Conservation (phyloP, 2,888 invertebrate genomes). For the Hyposoter didymator region DNA sequence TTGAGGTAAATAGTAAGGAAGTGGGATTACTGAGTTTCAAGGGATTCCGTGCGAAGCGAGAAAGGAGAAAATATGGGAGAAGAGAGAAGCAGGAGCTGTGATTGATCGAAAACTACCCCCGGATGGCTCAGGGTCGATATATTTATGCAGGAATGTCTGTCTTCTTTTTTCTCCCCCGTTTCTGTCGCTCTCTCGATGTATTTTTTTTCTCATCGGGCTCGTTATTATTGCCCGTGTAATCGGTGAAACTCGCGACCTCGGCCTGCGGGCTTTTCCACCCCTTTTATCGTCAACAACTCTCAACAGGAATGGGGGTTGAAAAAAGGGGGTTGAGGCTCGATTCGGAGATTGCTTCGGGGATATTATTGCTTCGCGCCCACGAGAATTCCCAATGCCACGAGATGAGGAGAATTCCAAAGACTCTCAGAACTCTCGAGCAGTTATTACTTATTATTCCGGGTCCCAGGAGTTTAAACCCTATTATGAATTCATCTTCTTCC, state of each 20-base stretch:
- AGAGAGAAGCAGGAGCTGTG: not conserved
- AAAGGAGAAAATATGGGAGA: not conserved
- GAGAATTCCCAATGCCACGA: slow-evolving; percentile 48
- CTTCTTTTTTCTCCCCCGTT: not conserved
- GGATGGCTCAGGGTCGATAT: slow-evolving; percentile 25
- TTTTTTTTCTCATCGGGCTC: slow-evolving; percentile 22
- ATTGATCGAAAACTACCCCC: slow-evolving; percentile 29
- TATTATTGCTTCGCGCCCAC: slow-evolving; percentile 56
- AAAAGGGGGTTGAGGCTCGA: slow-evolving; percentile 13
- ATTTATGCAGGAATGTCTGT: slow-evolving; percentile 18
- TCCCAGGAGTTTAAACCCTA: not conserved
- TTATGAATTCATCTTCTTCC: slow-evolving; percentile 15
- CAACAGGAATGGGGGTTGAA: slow-evolving; percentile 12
- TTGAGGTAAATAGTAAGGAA: not conserved
- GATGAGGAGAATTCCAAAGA: slow-evolving; percentile 32
- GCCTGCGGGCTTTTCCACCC: slow-evolving; percentile 34
- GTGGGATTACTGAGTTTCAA: not conserved
- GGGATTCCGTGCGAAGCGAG: not conserved
- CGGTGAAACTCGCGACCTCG: slow-evolving; percentile 59
- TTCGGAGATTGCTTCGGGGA: slow-evolving; percentile 56
- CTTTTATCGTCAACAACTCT: slow-evolving; percentile 28
- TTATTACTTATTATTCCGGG: slow-evolving; percentile 37
- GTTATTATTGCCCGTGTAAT: slow-evolving; percentile 62
- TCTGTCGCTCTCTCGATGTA: not conserved
- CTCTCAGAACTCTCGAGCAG: slow-evolving; percentile 17